Base-by-base conservation (phyloP, 2,888 invertebrate genomes). In the Conistra vaccinii region DNA sequence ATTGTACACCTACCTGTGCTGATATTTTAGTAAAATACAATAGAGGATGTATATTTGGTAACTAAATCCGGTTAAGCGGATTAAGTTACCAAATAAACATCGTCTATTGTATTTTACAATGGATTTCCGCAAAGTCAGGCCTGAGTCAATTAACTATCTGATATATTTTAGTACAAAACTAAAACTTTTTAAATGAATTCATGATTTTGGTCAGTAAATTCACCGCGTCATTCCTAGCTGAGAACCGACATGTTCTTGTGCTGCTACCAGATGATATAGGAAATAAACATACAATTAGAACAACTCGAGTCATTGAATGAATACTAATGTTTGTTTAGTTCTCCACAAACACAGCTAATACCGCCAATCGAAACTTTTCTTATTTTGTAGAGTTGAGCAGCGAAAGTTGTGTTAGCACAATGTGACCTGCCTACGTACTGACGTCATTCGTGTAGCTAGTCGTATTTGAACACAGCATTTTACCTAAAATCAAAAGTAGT, bases 281-380 rank as follows among this genome's bases (percentile, higher is more conserved):
- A 58, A 10, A 32, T 12, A 32, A 20, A 20, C 5, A 58, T 32
- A 32, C 12, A 32, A 32, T 32, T 20, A 39, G 12, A 60, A 26
- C 20, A 45, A 48, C 32, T 26, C 26, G 12, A n/a, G 23, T 10
- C 3, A 32, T n/a, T n/a, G 14, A n/a, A 53, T 53, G 0, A n/a
- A n/a, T 53, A n/a, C 4, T n/a, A 62, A 17, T n/a, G n/a, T 48
- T 32, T 45, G 65, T 78, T 76, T 26, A 62, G 76, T 69, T 76
- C n/a, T 48, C 69, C 29, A 68, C 61, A 68, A 48, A 74, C n/a
- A 60, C 20, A n/a, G 14, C 10, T 20, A 32, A 58, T 53, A 76
- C 39, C n/a, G 14, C 14, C 53, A 71, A 60, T 76, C 23, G 7
- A 65, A 81, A 81, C 71, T 72, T 81, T 76, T 81, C 69, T 72